Evolutionary conservation across 1,140 invertebrate species (phyloP).

Genomic region (Drosophila guanche): DNA sequence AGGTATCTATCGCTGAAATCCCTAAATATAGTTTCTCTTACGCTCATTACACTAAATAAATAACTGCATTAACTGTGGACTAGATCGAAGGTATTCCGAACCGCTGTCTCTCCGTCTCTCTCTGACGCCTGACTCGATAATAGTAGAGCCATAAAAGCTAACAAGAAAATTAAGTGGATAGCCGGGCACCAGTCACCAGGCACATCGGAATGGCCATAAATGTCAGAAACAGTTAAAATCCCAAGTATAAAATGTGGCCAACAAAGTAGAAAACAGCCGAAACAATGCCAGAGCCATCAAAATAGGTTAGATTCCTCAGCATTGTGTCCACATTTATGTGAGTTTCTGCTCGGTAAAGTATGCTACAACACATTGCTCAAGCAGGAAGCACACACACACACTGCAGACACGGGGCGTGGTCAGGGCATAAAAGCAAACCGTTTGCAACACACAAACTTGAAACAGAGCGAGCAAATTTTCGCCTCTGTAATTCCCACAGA

Average conservation of each 20-base stretch:
- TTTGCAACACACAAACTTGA: constrained; percentile 23
- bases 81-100: neutral
- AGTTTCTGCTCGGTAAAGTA: constrained; percentile 17
- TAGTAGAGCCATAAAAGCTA: constrained; percentile 72
- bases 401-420: constrained; percentile 18
- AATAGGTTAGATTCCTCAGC: constrained; percentile 29
- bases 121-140: constrained; percentile 45
- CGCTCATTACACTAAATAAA: constrained; percentile 56
- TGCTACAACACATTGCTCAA: constrained; percentile 17
- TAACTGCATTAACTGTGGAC: constrained; percentile 58
- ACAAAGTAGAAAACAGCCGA: constrained; percentile 11
- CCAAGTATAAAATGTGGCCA: constrained; percentile 46
- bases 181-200: constrained; percentile 22
- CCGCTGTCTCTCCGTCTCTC: constrained; percentile 14
- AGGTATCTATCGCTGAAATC: constrained; percentile 7
- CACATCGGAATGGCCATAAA: constrained; percentile 57
- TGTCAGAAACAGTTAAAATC: constrained; percentile 76
- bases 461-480: constrained; percentile 3
- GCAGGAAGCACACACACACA: constrained; percentile 6
- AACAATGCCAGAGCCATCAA: constrained; percentile 19
- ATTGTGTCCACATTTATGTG: too few species aligned
- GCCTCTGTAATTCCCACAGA: constrained; percentile 5
- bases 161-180: constrained; percentile 69
- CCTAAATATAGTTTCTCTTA: too few species aligned
- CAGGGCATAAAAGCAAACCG: constrained; percentile 26